Evolutionary conservation across 64 coral and sea anemone genomes (phyloP).

Genomic region (Actinia equina): DNA sequence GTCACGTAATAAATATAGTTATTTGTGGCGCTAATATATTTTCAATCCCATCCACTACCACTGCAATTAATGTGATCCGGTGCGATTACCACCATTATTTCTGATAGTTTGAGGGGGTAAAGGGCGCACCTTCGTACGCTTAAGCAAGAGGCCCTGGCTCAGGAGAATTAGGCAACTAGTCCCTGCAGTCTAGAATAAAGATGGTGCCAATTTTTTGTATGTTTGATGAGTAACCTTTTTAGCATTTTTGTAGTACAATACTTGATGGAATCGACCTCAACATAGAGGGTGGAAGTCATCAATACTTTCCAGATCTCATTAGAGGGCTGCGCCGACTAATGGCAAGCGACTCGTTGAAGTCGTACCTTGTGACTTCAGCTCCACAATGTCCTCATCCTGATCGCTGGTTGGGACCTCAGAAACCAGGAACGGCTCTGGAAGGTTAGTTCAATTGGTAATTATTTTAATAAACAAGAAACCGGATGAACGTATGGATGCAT

Average conservation of each 20-base stretch:
- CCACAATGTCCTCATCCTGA: slow-evolving; percentile 78
- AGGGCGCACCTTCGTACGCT: too few species aligned
- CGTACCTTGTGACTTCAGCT: slow-evolving; percentile 45
- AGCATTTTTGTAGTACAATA: slow-evolving; percentile 15
- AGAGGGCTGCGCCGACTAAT: slow-evolving; percentile 50
- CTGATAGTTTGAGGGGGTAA: too few species aligned
- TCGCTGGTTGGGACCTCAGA: slow-evolving; percentile 54
- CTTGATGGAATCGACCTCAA: slow-evolving; percentile 71
- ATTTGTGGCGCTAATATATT: too few species aligned
- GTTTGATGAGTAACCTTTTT: not conserved
- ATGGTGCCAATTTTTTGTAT: too few species aligned
- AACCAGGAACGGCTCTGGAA: slow-evolving; percentile 49
- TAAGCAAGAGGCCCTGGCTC: too few species aligned
- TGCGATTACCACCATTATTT: too few species aligned
- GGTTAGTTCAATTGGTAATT: not conserved
- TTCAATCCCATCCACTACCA: too few species aligned
- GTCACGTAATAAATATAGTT: not conserved
- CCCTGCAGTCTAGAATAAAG: too few species aligned
- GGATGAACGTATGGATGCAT: too few species aligned
- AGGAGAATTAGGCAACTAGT: too few species aligned
- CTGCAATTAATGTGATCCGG: not conserved
- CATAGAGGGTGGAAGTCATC: slow-evolving; percentile 59
- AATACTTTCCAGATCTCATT: slow-evolving; percentile 43
- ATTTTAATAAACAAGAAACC: not conserved
- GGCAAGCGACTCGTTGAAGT: slow-evolving; percentile 42